phyloP scores from a whole-genome alignment of 2,113 vertebrate genomes.

The Microcebus lehilahytsara region DNA sequence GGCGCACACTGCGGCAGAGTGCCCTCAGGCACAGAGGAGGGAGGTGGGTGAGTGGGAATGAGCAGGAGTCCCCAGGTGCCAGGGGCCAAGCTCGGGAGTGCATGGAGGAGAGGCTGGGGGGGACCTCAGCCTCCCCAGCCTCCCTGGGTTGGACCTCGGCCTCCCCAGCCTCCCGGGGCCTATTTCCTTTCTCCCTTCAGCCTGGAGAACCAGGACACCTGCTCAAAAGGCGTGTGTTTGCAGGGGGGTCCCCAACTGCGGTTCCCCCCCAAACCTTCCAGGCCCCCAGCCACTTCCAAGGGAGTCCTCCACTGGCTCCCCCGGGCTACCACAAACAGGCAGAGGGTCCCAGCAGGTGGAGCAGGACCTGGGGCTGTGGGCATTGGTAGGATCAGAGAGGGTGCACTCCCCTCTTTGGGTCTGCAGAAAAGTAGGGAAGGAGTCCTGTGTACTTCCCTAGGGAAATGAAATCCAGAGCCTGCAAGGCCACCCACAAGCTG shows the following conservation, averaged over 20 bases:
- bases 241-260: too few relatives aligned
- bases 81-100: too few relatives aligned
- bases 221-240: neutral
- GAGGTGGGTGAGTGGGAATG: too few relatives aligned
- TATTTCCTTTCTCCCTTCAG: neutral
- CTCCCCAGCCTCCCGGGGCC: neutral
- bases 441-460: too few relatives aligned
- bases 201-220: neutral
- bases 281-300: neutral
- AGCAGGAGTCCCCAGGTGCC: rapidly evolving
- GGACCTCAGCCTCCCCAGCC: neutral
- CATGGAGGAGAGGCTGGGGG: too few relatives aligned
- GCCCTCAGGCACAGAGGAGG: neutral
- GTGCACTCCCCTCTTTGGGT: neutral
- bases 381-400: neutral
- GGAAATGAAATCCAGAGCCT: neutral
- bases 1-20: neutral
- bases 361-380: neutral
- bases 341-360: neutral
- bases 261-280: neutral
- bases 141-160: neutral
- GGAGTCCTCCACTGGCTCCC: neutral
- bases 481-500: neutral
- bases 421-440: neutral
- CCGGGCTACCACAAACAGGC: neutral